Percentiles rank a stretch among this genome's conserved stretches.
Evolutionary conservation across 2,888 invertebrate species (phyloP).

Genomic region (Catocala fraxini): DNA sequence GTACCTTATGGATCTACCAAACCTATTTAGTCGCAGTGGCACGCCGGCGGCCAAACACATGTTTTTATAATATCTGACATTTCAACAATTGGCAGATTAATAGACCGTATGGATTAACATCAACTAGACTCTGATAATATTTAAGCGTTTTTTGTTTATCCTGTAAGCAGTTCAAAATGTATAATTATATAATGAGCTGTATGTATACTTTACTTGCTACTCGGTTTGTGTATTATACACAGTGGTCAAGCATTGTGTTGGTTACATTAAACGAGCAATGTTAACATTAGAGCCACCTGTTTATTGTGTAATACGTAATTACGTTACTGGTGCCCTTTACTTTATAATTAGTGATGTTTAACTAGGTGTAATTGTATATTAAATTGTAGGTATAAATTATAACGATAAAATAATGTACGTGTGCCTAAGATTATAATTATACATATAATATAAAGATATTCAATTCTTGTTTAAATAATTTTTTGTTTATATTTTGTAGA

Average conservation of each 20-base stretch:
- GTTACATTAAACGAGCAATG: constrained; percentile 35
- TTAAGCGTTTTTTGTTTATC: background rate
- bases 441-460: too few relatives aligned
- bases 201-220: constrained; percentile 2
- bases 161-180: background rate
- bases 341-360: constrained; percentile 5
- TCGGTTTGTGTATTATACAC: constrained; percentile 8
- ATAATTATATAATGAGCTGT: constrained; percentile 8
- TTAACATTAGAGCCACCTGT: constrained; percentile 41
- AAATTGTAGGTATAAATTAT: background rate
- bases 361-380: constrained; percentile 1
- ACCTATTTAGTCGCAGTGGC: too few relatives aligned
- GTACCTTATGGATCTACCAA: too few relatives aligned
- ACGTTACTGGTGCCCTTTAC: constrained; percentile 2
- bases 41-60: too few relatives aligned
- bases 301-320: constrained; percentile 17
- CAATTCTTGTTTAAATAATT: too few relatives aligned
- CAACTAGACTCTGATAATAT: too few relatives aligned
- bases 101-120: too few relatives aligned
- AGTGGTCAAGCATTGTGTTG: constrained; percentile 24
- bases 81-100: too few relatives aligned
- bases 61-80: too few relatives aligned
- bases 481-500: too few relatives aligned
- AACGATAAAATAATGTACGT: too few relatives aligned
- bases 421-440: too few relatives aligned